Base-by-base conservation (phyloP, 2,888 invertebrate genomes). In the Amiota minor region DNA sequence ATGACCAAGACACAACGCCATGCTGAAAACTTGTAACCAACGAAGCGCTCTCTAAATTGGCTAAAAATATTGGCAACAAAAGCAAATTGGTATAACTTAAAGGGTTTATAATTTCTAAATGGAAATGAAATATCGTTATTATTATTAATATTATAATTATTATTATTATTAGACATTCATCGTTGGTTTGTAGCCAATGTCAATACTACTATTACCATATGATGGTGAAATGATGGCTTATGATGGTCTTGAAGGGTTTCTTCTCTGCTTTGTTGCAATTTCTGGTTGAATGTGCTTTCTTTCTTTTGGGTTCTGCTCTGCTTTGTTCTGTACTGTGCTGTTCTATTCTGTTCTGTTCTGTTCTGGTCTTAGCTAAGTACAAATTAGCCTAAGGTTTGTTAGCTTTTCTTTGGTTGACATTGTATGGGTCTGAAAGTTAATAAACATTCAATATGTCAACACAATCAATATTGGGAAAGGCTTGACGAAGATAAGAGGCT, bases 111-210 rank as follows among this genome's bases (percentile, higher is more conserved):
- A 79, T 70, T 73, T 71, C 72, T 75, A 77, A 73, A 78, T 71
- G 70, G 23, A 46, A 68, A 50, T 23, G 2, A 35, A 45, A 53
- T 9, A 65, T 59, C 18, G 4, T 18, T 59, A 16, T 62, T 62
- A 35, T 35, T 23, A 68, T 9, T 50, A 1, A 68, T 16, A 59
- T 16, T 4, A 59, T 9, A 20, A 53, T n/a, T n/a, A n/a, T n/a
- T 53, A 20, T 20, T 20, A 59, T 20, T 59, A 16, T 9, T 11
- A 59, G 59, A 53, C 53, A 53, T 53, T 53, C 53, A 16, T 16
- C 16, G 14, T 53, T 53, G 53, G 68, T 47, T 56, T 72, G 71
- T 49, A 72, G 74, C 76, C 87, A 87, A 88, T 87, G 87, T 85
- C 85, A 88, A 86, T 78, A 84, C 79, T 79, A 83, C 18, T 59